Base-by-base conservation (phyloP, 1,140 invertebrate genomes). In the Zaprionus gabonicus region DNA sequence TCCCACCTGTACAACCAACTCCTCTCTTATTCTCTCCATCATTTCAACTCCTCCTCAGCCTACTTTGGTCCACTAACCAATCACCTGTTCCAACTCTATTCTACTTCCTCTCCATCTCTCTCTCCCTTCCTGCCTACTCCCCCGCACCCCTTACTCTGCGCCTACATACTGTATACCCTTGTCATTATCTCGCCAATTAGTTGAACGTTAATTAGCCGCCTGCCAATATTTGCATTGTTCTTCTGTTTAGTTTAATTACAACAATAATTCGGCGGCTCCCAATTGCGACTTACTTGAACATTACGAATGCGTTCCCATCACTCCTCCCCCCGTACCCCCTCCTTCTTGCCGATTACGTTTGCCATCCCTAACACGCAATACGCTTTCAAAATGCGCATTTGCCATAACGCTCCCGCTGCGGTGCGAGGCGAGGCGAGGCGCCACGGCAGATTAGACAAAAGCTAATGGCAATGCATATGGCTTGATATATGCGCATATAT, bases 131-230 rank as follows among this genome's bases (percentile, higher is more conserved):
- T 0, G 10, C 17, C 15, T 23, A 3, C 12, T 2, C 23, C 20
- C 9, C 15, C 41, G n/a, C n/a, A 38, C 3, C 36, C n/a, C 15
- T 12, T 7, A 17, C 46, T 1, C 46, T 25, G 38, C 25, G 3
- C 28, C 53, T 28, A 7, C 31, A 17, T 13, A 59, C 25, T 69
- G 20, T 66, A 25, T 72, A 51, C 58, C 67, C 41, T 60, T 85
- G 71, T 74, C 62, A 82, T 86, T 80, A 86, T 70, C 58, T 73
- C 53, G 76, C 46, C 81, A 86, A 86, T 86, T 86, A 86, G 82
- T 76, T 70, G 53, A 67, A 60, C 77, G 73, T 51, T 70, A 81
- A 85, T 84, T 84, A 84, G 66, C 72, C 65, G 27, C 60, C 68
- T 66, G 73, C 46, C 55, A 80, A 83, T 82, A 84, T 78, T 85